Evolutionary conservation across 2,113 vertebrate species (phyloP), one percentile per base, ranked within the genome.

Genomic region (Nymphicus hollandicus): DNA sequence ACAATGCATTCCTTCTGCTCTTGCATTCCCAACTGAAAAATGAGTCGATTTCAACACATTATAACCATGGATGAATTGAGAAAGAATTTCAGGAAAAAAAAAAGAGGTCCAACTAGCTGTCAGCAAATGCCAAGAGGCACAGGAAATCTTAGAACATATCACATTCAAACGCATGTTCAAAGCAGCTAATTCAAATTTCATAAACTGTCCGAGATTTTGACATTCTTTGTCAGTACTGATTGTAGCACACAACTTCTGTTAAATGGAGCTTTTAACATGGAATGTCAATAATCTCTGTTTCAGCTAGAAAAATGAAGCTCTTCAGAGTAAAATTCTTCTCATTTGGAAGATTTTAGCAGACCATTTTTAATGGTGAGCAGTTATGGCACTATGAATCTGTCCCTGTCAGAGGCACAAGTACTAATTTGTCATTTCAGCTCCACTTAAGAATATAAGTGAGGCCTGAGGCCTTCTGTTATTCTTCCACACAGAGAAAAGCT

Each of bases 1-100:
- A 91, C 71, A 94, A 88, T 41, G 41, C 79, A 93, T 88, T 93
- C 81, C 43, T 95, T 93, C 37, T 88, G 71, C 46, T 77, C 87
- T 81, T 86, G 23, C 55, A 37, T 70, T 92, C 60, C 22, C 58
- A 61, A 7, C 4, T 66, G 56, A 89, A 89, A 95, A 77, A 61
- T 28, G 28, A 63, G 28, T 88, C 16, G n/a, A 31, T 93, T 95
- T 88, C 85, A 77, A 66, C 78, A 73, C 55, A 85, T 44, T 47
- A 73, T 46, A 82, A 56, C 22, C 52, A 58, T 24, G 24, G 66
- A 85, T 69, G 55, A 89, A 94, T 39, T 73, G 74, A 74, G 95
- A 87, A 73, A 80, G 17, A 87, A 79, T 49, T 89, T 92, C 27
- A 63, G 29, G 8, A 39, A 35, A 69, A 76, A 50, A 77, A 8